Evolutionary conservation across 2,888 invertebrate species (phyloP), one percentile per base, ranked within the genome.

Genomic region (Troides helena): DNA sequence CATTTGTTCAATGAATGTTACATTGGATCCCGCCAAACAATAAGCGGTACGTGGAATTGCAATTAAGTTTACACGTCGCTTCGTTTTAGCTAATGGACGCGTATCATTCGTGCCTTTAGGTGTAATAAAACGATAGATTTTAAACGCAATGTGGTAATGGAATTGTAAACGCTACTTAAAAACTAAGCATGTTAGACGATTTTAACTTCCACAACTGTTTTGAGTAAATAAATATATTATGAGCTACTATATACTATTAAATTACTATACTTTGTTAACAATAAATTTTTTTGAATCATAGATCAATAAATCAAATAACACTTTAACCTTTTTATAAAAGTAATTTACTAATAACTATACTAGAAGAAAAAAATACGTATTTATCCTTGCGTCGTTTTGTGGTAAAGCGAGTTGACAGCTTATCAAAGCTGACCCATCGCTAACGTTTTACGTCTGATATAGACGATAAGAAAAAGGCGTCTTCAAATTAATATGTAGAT

Each of bases 41-140:
- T 50, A 30, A 43, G 43, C 30, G 46, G 25, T 59, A 30, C 30
- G 25, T 60, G 60, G 30, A 36, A 60, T 30, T 30, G 36, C 30
- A 65, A 65, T 65, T 65, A 65, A 59, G 30, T n/a, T 65, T 66
- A 60, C 50, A 60, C 58, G 23, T 66, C 30, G 25, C n/a, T 50
- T 36, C 66, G 59, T 30, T 65, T 25, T 50, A 30, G 59, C 14
- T 66, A 66, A 60, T 60, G 60, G 60, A 60, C n/a, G 56, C 56
- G 56, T 56, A 10, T 56, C 56, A 56, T 56, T 53, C 53, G 6
- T 53, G n/a, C 18, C 56, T 56, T 56, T 21, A 21, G n/a, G 21
- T 56, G n/a, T n/a, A 56, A n/a, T 21, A 21, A 56, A 21, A 56
- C n/a, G 3, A 8, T 21, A 21, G 5, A 14, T n/a, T 56, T 56